Base-by-base conservation (phyloP, 2,113 vertebrate species). In the Macrotis lagotis region DNA sequence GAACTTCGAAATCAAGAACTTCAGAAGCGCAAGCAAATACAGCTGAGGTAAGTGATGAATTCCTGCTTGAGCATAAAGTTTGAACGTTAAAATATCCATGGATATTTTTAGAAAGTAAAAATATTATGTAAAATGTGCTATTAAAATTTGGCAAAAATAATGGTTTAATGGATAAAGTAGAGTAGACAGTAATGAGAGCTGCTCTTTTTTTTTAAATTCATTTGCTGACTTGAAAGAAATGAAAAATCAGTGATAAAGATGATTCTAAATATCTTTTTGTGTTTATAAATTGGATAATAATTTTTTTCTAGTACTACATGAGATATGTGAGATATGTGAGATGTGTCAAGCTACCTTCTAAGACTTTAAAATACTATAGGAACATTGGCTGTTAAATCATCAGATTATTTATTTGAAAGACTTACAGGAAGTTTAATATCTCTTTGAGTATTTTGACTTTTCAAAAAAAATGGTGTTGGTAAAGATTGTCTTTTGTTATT, bases 1-100 rank as follows among this genome's bases (percentile, higher is more conserved):
- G 99, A 99, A 96, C 99, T 99, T 91, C 98, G 99, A 93, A 99
- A 99, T 97, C 99, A 99, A 97, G 99, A 99, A 93, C 98, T 99
- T 92, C 99, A 99, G 96, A 99, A 99, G 97, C 98, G 99, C 96
- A 99, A 99, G 97, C 99, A 99, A 98, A 99, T 99, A 96, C 99
- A 99, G 50, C 97, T 99, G 98, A 99, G 99, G 99, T 99, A 98
- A 97, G 92, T 91, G 44, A 83, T 44, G 8, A 83, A 83, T 44
- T 24, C 3, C 14, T n/a, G n/a, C 16, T 74, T 74, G 6, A 44
- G n/a, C 6, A 83, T 83, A 83, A 22, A 44, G 14, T 74, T 74
- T 44, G 16, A 44, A 8, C 19, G 44, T 66, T 66, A 66, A 66
- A 37, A 31, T 37, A 66, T 66, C 11, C 11, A 37, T 66, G 55